Evolutionary conservation across 2,888 invertebrate species (phyloP).

Genomic region (Nemotelus nigrinus): DNA sequence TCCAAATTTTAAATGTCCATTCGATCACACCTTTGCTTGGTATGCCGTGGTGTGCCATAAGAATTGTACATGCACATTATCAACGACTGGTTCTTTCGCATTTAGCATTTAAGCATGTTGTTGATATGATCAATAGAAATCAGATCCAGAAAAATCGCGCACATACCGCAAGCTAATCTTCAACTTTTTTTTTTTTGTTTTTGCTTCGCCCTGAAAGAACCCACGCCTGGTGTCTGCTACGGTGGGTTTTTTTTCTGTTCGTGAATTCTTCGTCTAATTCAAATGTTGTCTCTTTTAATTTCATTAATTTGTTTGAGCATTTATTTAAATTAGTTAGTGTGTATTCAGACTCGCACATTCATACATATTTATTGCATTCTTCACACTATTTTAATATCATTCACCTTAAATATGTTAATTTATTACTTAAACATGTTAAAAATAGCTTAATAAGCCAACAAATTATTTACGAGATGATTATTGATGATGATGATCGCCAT

Average conservation of each 20-base stretch:
- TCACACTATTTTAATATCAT: neutral
- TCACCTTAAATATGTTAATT: conserved; percentile 30
- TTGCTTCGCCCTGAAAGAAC: neutral
- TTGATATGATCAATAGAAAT: no score
- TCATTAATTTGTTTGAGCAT: neutral
- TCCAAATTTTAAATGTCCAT: no score
- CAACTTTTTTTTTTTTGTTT: no score
- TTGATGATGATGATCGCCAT: conserved; percentile 37
- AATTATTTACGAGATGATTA: conserved; percentile 40
- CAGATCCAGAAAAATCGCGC: no score
- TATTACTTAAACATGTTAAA: conserved; percentile 39
- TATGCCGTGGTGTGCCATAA: no score
- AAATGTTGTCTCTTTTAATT: neutral
- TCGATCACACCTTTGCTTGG: no score
- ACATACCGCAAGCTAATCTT: no score
- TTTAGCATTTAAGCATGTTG: no score
- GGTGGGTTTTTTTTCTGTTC: neutral
- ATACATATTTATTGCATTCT: neutral
- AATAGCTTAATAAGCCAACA: conserved; percentile 41
- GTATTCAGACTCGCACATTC: neutral
- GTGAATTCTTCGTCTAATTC: neutral
- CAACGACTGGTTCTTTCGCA: no score
- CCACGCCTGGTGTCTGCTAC: neutral
- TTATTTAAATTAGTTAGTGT: neutral
- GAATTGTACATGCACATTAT: no score